phyloP scores from a whole-genome alignment of 2,797 vertebrate species.

The Amniataba percoides region DNA sequence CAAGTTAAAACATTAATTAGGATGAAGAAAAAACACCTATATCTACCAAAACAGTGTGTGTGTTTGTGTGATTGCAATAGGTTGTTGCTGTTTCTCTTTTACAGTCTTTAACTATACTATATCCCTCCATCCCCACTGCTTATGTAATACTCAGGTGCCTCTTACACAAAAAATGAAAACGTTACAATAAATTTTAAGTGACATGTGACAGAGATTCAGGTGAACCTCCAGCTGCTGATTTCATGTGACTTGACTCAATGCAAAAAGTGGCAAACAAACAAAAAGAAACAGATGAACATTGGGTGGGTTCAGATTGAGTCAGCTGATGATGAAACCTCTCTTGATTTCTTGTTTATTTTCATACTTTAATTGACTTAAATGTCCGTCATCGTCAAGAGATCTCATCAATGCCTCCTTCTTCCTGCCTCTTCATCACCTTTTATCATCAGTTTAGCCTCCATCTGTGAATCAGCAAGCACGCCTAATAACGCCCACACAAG shows the following conservation, averaged over 20 bases:
- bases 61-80: neutral
- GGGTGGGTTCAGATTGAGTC: neutral
- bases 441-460: constrained; percentile 16
- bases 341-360: neutral
- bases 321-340: neutral
- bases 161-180: neutral
- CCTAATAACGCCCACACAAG: constrained; percentile 31
- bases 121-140: neutral
- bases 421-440: constrained; percentile 20
- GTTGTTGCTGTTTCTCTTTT: constrained; percentile 1
- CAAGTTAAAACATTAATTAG: neutral
- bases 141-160: neutral
- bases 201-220: too few relatives aligned
- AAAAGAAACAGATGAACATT: neutral
- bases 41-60: too few relatives aligned
- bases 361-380: neutral
- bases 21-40: too few relatives aligned
- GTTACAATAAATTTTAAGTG: neutral
- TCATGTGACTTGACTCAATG: neutral
- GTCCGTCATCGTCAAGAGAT: neutral
- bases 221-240: neutral
- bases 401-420: neutral
- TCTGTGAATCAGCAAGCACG: constrained; percentile 34
- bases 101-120: neutral
- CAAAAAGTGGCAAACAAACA: neutral